Percentiles rank a stretch among this genome's conserved stretches.
phyloP scores from a whole-genome alignment of 1,140 invertebrate genomes.

The Thalassaphorura encarpata region DNA sequence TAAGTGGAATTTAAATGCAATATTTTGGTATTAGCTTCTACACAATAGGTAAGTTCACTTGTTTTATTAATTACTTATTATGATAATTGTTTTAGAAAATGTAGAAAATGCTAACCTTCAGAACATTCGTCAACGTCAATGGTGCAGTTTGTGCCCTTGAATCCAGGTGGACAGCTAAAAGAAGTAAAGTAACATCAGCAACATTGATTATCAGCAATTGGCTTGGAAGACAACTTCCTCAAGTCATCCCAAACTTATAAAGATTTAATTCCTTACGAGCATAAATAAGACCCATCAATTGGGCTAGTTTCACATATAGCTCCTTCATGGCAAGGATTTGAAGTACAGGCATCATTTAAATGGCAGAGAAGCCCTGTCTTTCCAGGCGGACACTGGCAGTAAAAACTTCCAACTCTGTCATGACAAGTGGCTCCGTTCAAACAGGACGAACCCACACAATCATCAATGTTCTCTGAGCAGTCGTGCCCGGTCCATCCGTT shows the following conservation, averaged over 20 bases:
- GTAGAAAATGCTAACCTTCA: slow-evolving; percentile 55
- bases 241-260: too few species aligned
- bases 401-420: slow-evolving; percentile 86
- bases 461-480: slow-evolving; percentile 86
- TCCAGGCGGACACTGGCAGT: slow-evolving; percentile 87
- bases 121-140: slow-evolving; percentile 91
- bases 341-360: slow-evolving; percentile 89
- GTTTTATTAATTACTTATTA: neutral
- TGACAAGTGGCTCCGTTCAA: slow-evolving; percentile 93
- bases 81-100: neutral
- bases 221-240: too few species aligned
- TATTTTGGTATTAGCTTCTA: neutral
- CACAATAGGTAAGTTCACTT: neutral
- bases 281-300: slow-evolving; percentile 86
- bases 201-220: too few species aligned
- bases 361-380: slow-evolving; percentile 92
- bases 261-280: too few species aligned
- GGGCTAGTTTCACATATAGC: slow-evolving; percentile 92
- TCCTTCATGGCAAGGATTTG: slow-evolving; percentile 88
- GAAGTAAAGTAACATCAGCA: neutral
- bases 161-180: slow-evolving; percentile 67
- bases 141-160: slow-evolving; percentile 81
- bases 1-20: slow-evolving; percentile 35
- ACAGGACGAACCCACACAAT: slow-evolving; percentile 83
- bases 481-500: slow-evolving; percentile 88